phyloP scores from a whole-genome alignment of 2,113 vertebrate genomes.

The Zootoca vivipara region DNA sequence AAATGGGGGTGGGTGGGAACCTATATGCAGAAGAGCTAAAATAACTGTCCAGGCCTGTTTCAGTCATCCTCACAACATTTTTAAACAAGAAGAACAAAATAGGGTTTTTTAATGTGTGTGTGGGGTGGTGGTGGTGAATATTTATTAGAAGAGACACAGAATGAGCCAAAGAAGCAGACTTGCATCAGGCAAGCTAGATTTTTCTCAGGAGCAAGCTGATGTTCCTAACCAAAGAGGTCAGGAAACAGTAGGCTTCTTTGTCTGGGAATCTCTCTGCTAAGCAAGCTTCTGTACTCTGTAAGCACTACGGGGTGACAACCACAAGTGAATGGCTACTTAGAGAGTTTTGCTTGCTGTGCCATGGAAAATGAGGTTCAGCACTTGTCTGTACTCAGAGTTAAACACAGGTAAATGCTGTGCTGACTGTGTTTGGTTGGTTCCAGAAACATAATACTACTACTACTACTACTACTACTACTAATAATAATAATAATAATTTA shows the following conservation, averaged over 20 bases:
- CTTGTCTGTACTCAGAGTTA: background rate
- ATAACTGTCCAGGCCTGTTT: conserved; percentile 25
- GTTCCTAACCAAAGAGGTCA: conserved; percentile 61
- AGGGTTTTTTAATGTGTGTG: conserved; percentile 33
- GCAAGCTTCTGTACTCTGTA: background rate
- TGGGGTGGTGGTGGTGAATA: background rate
- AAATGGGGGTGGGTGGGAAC: too few relatives aligned
- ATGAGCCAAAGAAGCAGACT: conserved; percentile 23
- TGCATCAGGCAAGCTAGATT: conserved; percentile 45
- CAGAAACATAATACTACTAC: too few relatives aligned
- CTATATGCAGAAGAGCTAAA: background rate
- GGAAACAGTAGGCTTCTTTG: conserved; percentile 51
- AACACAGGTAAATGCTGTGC: background rate
- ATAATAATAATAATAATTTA: too few relatives aligned
- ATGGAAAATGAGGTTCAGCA: background rate
- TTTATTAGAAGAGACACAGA: conserved; percentile 21
- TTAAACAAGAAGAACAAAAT: conserved; percentile 8
- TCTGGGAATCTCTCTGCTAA: conserved; percentile 49
- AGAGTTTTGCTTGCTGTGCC: background rate
- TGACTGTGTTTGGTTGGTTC: background rate
- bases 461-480: too few relatives aligned
- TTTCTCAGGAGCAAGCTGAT: conserved; percentile 49
- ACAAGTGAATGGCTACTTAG: background rate
- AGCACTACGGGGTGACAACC: background rate
- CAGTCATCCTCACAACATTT: background rate